These are phyloP conservation scores for Chloroclystis v-ata DNA, from an alignment of 2,888 invertebrate species.

Conservation along the genomic window DNA sequence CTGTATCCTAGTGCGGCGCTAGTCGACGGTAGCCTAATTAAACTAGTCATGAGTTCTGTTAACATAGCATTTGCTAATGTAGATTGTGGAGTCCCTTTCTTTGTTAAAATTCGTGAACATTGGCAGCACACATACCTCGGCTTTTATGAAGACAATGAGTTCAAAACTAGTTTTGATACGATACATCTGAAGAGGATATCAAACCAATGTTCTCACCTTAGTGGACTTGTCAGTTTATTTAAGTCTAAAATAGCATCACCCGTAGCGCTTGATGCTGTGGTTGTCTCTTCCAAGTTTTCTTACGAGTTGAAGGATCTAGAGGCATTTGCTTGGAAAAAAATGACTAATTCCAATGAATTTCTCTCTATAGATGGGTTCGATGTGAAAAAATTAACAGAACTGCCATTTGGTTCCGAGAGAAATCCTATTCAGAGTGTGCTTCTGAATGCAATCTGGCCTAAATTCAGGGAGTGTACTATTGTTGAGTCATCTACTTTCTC, in stretches of 20 bases:
- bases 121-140: slow-evolving; percentile 91
- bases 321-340: slow-evolving; percentile 80
- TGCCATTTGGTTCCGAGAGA: slow-evolving; percentile 91
- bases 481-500: slow-evolving; percentile 92
- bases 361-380: slow-evolving; percentile 71
- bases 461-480: slow-evolving; percentile 89
- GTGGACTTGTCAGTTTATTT: slow-evolving; percentile 90
- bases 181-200: slow-evolving; percentile 90
- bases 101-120: slow-evolving; percentile 89
- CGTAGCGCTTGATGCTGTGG: slow-evolving; percentile 79
- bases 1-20: slow-evolving; percentile 82
- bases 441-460: slow-evolving; percentile 91
- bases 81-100: slow-evolving; percentile 88
- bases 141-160: slow-evolving; percentile 85
- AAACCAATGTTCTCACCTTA: slow-evolving; percentile 88
- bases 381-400: slow-evolving; percentile 65
- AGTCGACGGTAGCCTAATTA: slow-evolving; percentile 84
- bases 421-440: slow-evolving; percentile 88
- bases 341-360: slow-evolving; percentile 61
- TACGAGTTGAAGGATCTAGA: slow-evolving; percentile 82
- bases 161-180: slow-evolving; percentile 92
- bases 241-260: slow-evolving; percentile 90
- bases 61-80: slow-evolving; percentile 90
- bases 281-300: slow-evolving; percentile 86
- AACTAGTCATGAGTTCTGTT: slow-evolving; percentile 87